phyloP scores from a whole-genome alignment of 2,888 invertebrate species.

The Nowickia ferox region DNA sequence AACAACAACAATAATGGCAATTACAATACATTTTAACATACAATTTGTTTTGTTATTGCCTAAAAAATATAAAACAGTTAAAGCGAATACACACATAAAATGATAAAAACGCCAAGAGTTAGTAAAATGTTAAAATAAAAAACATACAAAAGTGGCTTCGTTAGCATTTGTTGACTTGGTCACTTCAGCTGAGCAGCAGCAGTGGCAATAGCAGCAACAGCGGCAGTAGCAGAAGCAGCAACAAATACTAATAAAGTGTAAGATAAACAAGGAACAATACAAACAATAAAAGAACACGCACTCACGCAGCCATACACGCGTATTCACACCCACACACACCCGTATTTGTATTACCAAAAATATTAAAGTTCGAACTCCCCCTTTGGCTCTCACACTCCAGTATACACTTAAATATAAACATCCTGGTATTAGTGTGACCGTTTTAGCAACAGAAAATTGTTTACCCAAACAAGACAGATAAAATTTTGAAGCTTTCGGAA shows the following conservation, averaged over 20 bases:
- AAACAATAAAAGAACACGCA: background rate
- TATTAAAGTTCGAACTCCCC: background rate
- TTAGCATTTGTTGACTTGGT: slow-evolving; percentile 63
- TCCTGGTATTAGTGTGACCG: slow-evolving; percentile 3
- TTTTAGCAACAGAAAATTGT: background rate
- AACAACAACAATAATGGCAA: slow-evolving; percentile 12
- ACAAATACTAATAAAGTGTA: slow-evolving; percentile 14
- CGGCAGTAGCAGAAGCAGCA: background rate
- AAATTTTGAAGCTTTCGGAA: no score
- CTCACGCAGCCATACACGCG: background rate
- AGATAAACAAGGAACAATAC: background rate
- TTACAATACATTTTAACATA: slow-evolving; percentile 1
- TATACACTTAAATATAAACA: background rate
- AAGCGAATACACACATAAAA: slow-evolving; percentile 9
- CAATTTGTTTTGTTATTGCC: slow-evolving; percentile 7
- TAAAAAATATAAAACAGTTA: slow-evolving; percentile 1
- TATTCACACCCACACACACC: background rate
- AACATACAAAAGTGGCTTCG: slow-evolving; percentile 41
- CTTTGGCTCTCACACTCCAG: background rate
- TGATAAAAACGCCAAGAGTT: background rate
- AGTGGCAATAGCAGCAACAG: slow-evolving; percentile 2
- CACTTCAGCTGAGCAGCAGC: slow-evolving; percentile 34
- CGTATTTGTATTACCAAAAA: background rate
- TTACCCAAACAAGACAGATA: no score
- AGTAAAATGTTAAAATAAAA: background rate